Conservation (phyloP, 2,888 invertebrate genomes). For the Drosophila ochracea region DNA sequence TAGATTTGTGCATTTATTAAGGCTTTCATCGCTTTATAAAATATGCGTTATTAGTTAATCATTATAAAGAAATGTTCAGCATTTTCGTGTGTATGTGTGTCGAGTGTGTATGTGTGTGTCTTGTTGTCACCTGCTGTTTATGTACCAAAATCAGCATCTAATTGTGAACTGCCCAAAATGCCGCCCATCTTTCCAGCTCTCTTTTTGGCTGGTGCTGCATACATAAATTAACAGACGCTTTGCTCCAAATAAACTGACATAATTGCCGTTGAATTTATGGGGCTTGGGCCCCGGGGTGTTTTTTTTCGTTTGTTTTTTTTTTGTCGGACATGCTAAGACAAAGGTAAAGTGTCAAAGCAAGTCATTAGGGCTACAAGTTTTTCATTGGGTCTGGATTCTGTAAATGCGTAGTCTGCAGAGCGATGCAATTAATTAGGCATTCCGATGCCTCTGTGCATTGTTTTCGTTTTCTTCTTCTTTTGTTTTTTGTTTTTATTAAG, state of each 20-base stretch:
- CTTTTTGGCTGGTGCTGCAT: conserved; percentile 21
- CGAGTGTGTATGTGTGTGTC: conserved; percentile 31
- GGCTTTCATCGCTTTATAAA: conserved; percentile 53
- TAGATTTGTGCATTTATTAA: conserved; percentile 38
- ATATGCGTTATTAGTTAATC: conserved; percentile 68
- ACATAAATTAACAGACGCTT: conserved; percentile 76
- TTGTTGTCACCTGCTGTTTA: conserved; percentile 81
- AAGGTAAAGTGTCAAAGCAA: conserved; percentile 81
- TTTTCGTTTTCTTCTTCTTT: conserved; percentile 23
- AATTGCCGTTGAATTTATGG: conserved; percentile 78
- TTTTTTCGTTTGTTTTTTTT: conserved; percentile 25
- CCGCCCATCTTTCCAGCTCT: conserved; percentile 55
- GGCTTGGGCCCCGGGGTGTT: conserved; percentile 25
- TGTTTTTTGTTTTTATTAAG: conserved; percentile 25
- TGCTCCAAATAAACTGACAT: conserved; percentile 82
- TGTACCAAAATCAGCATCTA: conserved; percentile 70
- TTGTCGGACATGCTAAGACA: conserved; percentile 68
- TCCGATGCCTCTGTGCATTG: conserved; percentile 62
- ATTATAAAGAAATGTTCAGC: conserved; percentile 52
- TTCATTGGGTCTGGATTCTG: conserved; percentile 35
- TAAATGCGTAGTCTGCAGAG: conserved; percentile 31
- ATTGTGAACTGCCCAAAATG: conserved; percentile 75
- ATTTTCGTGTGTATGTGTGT: conserved; percentile 3
- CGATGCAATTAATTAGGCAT: conserved; percentile 67
- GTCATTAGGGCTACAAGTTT: conserved; percentile 75